Evolutionary conservation across 2,888 invertebrate species (phyloP).

Genomic region (Malthinus seriepunctatus): DNA sequence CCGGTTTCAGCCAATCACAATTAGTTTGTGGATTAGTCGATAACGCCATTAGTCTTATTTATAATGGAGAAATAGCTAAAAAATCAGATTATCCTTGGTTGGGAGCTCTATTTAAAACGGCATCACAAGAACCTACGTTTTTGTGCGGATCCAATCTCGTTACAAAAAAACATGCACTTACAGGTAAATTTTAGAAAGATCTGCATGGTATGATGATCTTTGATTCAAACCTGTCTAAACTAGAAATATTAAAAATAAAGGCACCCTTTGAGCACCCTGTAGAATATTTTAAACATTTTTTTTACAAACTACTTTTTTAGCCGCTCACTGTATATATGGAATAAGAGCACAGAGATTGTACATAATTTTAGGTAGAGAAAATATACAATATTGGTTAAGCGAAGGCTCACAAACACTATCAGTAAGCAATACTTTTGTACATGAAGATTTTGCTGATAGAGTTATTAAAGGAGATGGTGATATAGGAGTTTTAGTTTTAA

Average conservation of each 20-base stretch:
- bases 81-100: conserved; percentile 51
- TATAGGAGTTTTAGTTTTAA: conserved; percentile 60
- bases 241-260: too few species aligned
- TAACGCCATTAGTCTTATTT: too few species aligned
- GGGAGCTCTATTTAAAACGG: conserved; percentile 48
- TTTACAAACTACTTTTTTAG: too few species aligned
- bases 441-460: conserved; percentile 61
- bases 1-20: too few species aligned
- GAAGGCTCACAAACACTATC: conserved; percentile 35
- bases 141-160: conserved; percentile 50
- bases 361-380: conserved; percentile 44
- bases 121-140: conserved; percentile 45
- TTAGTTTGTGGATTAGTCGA: too few species aligned
- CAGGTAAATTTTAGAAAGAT: too few species aligned
- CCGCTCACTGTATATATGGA: conserved; percentile 45
- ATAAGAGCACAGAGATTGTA: neutral
- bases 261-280: too few species aligned
- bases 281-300: too few species aligned
- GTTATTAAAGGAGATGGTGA: conserved; percentile 62
- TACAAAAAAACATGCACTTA: conserved; percentile 47
- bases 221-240: too few species aligned
- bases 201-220: too few species aligned
- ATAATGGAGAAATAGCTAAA: conserved; percentile 42
- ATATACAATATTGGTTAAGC: conserved; percentile 42
- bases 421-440: conserved; percentile 32